These are phyloP conservation scores for Pseudomyrmex gracilis DNA, from an alignment of 1,140 invertebrate genomes.

Conservation along the genomic window DNA sequence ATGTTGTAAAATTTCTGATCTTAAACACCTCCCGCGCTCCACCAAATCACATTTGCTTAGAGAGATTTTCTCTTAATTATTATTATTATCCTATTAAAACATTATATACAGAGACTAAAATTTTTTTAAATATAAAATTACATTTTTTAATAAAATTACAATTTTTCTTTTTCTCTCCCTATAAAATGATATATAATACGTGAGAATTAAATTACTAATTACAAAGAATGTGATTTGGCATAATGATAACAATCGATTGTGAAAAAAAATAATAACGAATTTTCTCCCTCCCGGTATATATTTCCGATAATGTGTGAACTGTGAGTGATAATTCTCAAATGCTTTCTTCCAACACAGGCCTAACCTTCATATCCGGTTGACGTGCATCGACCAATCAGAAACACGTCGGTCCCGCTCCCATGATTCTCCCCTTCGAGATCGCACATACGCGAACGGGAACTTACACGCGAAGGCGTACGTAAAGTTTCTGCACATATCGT, in stretches of 20 bases:
- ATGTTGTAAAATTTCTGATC: constrained; percentile 11
- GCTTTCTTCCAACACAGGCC: constrained; percentile 52
- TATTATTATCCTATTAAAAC: not conserved
- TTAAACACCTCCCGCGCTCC: not conserved
- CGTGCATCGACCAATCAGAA: constrained; percentile 69
- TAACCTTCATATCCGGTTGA: constrained; percentile 71
- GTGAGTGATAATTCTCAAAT: constrained; percentile 53
- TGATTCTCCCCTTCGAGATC: constrained; percentile 61
- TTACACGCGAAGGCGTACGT: constrained; percentile 43
- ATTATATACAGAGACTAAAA: not conserved
- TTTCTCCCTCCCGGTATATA: not conserved
- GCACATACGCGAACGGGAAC: constrained; percentile 59
- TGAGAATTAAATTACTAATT: no score
- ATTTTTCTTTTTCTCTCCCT: no score
- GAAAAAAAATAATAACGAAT: constrained; percentile 27
- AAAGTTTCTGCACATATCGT: constrained; percentile 68
- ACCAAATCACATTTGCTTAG: not conserved
- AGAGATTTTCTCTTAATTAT: constrained; percentile 17
- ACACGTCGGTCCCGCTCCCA: constrained; percentile 63
- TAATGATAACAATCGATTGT: constrained; percentile 5
- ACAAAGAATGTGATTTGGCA: no score
- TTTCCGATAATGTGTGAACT: constrained; percentile 15
- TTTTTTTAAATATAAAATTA: no score
- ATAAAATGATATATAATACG: no score
- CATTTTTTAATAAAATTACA: no score